Evolutionary conservation across 2,113 vertebrate genomes (phyloP), one percentile per base, ranked within the genome.

Genomic region (Triplophysa siluroides): DNA sequence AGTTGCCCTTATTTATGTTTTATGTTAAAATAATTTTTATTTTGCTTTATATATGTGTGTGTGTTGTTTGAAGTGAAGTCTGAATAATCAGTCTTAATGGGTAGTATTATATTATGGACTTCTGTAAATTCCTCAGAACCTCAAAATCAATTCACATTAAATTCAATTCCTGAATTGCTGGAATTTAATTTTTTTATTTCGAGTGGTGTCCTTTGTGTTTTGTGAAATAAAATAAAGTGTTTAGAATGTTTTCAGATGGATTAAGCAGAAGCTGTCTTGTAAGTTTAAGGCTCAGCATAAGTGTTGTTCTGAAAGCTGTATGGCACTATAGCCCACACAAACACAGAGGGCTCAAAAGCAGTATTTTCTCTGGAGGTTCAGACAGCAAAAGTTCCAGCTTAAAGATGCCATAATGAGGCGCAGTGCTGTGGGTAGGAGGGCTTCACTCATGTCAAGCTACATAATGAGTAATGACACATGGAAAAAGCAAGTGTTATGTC

Each of bases 351-450:
- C 29, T 33, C 70, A 73, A 73, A 73, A 23, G 70, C 19, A 41
- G 29, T 58, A 60, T 73, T 58, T 60, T 73, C 52, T 73, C 70
- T 52, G 3, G 50, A 71, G 24, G 50, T 54, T 26, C 26, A 2
- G 29, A 9, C n/a, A 18, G 52, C 16, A 8, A 23, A 16, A 54
- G 26, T 16, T 73, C 33, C 7, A 58, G 29, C 54, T 73, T 29
- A 73, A 54, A 58, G 70, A n/a, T 60, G 70, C 38, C 50, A 41
- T 73, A 73, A 73, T 73, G 70, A 73, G 52, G 52, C 58, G 70
- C 52, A 23, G 26, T 73, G 52, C 52, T 41, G 70, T 72, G 69
- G 47, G 45, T 70, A 29, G 69, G 69, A 72, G 70, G 70, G 29
- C 11, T 60, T 60, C 19, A 73, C 54, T 73, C 29, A 23, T 73